Conservation (phyloP, 2,797 vertebrate species). For the Micropoecilia bifurca region DNA sequence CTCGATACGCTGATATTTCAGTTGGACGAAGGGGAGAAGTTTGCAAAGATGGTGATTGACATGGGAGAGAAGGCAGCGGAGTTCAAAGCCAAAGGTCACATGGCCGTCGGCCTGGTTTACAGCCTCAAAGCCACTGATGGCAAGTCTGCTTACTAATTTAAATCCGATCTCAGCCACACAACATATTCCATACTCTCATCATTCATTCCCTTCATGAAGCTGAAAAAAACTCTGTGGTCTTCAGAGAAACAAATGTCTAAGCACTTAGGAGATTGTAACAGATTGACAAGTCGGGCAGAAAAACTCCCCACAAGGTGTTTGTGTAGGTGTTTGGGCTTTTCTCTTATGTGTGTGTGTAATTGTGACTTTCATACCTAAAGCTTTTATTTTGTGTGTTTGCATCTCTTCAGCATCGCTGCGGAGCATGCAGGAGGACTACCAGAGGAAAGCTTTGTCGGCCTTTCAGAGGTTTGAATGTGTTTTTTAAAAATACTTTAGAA, state of each 20-base stretch:
- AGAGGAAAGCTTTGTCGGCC: conserved; percentile 95
- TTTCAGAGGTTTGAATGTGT: conserved; percentile 91
- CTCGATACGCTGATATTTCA: conserved; percentile 50
- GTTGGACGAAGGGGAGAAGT: conserved; percentile 96
- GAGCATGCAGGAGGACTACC: conserved; percentile 94
- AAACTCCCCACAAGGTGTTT: background rate
- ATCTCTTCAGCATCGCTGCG: conserved; percentile 89
- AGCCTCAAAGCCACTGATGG: conserved; percentile 97
- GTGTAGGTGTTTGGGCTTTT: background rate
- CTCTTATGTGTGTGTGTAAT: background rate
- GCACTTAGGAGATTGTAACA: background rate
- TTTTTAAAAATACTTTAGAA: background rate
- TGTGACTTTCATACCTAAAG: background rate
- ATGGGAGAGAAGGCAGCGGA: conserved; percentile 94
- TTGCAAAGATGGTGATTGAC: conserved; percentile 93
- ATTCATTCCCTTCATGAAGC: background rate
- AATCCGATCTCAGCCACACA: background rate
- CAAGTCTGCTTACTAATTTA: conserved; percentile 67
- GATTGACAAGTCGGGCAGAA: background rate
- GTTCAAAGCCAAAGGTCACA: conserved; percentile 95
- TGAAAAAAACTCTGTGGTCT: background rate
- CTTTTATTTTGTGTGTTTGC: conserved; percentile 10
- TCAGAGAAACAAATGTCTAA: background rate
- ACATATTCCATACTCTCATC: background rate
- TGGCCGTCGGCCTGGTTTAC: conserved; percentile 93